Percentiles rank a stretch among this genome's conserved stretches.
These are phyloP conservation scores for Telenomus remus DNA, from an alignment of 1,140 invertebrate species.

Conservation along the genomic window DNA sequence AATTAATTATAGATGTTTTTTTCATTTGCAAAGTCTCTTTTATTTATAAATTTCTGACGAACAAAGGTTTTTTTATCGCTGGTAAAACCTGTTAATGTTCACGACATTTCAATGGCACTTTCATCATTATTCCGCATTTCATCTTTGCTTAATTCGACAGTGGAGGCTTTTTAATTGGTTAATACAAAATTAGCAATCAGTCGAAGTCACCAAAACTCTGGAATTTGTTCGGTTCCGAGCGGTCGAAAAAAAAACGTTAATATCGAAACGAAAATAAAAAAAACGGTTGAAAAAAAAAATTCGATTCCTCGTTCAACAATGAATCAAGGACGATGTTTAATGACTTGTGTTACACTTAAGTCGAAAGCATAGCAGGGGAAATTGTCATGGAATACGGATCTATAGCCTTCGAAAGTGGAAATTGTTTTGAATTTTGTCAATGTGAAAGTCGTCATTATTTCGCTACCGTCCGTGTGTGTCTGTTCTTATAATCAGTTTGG, in stretches of 20 bases:
- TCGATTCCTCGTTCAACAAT: neutral
- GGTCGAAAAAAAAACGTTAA: neutral
- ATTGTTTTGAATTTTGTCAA: slow-evolving; percentile 25
- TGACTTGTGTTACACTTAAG: slow-evolving; percentile 12
- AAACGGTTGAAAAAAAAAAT: too few relatives aligned
- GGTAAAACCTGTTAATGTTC: slow-evolving; percentile 44
- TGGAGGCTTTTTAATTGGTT: slow-evolving; percentile 20
- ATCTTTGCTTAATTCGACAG: slow-evolving; percentile 7
- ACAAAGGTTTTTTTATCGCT: slow-evolving; percentile 12
- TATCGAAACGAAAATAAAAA: neutral
- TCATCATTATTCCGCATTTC: slow-evolving; percentile 17
- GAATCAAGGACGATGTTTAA: slow-evolving; percentile 5
- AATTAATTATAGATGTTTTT: too few relatives aligned
- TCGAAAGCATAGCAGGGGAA: slow-evolving; percentile 9
- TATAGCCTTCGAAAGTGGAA: slow-evolving; percentile 15
- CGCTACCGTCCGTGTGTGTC: neutral
- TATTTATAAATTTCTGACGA: slow-evolving; percentile 5
- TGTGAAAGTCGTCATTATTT: slow-evolving; percentile 32
- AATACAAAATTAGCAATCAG: slow-evolving; percentile 12
- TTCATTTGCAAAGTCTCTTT: neutral
- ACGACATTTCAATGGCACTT: slow-evolving; percentile 33
- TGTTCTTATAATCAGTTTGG: slow-evolving; percentile 4
- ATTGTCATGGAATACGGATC: slow-evolving; percentile 8
- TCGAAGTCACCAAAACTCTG: neutral
- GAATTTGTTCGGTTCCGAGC: neutral